Evolutionary conservation across 2,888 invertebrate genomes (phyloP).

Genomic region (Epiblema foenella): DNA sequence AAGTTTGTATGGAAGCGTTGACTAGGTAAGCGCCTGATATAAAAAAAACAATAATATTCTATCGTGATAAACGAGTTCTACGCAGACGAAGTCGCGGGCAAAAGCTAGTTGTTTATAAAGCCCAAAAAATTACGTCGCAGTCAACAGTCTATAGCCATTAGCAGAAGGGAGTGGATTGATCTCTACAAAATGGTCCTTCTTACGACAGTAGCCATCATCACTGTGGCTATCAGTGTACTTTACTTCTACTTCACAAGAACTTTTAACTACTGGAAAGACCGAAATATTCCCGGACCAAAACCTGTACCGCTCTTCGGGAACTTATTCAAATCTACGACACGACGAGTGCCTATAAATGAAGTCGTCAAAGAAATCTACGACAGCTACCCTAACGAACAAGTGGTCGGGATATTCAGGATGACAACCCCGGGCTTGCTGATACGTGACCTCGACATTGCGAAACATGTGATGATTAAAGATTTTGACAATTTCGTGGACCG

Average conservation of each 20-base stretch:
- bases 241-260: slow-evolving; percentile 36
- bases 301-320: slow-evolving; percentile 48
- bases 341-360: slow-evolving; percentile 11
- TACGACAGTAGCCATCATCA: background rate
- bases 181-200: background rate
- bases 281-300: slow-evolving; percentile 45
- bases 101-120: too few species aligned
- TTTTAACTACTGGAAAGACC: slow-evolving; percentile 46
- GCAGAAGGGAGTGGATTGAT: background rate
- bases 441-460: slow-evolving; percentile 30
- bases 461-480: slow-evolving; percentile 36
- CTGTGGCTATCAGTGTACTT: background rate
- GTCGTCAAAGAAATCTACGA: slow-evolving; percentile 44
- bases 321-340: slow-evolving; percentile 40
- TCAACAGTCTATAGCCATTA: background rate
- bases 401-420: slow-evolving; percentile 47
- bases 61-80: too few species aligned
- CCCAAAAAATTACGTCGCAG: background rate
- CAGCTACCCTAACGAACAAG: slow-evolving; percentile 47
- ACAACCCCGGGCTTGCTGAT: slow-evolving; percentile 44
- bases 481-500: slow-evolving; percentile 36
- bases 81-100: too few species aligned
- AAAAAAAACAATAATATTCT: too few species aligned
- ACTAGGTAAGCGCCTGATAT: too few species aligned
- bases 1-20: too few species aligned